Evolutionary conservation across 2,113 vertebrate genomes (phyloP).

Genomic region (Irena cyanogastra): DNA sequence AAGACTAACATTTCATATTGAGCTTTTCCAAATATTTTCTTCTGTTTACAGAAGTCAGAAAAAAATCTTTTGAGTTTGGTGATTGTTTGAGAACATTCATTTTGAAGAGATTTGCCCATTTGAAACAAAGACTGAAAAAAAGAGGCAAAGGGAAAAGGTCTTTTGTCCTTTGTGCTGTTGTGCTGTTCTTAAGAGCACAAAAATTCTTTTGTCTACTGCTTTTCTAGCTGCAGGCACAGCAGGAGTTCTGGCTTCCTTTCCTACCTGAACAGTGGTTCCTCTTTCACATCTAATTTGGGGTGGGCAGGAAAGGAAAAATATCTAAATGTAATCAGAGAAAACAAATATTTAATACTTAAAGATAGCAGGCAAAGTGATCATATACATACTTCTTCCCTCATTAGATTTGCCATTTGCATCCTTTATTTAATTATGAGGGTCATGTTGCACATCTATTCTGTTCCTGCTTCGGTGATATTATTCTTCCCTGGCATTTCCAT

Average conservation of each 20-base stretch:
- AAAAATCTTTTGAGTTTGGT: not conserved
- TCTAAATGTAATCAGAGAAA: not conserved
- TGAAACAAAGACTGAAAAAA: conserved; percentile 25
- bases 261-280: not conserved
- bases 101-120: conserved; percentile 23
- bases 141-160: not conserved
- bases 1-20: not conserved
- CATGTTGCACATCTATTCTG: not conserved
- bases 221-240: not conserved
- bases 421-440: conserved; percentile 26
- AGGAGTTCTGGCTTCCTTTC: not conserved
- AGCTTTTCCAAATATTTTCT: not conserved
- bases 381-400: not conserved
- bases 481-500: not conserved
- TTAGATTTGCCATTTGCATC: not conserved
- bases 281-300: not conserved
- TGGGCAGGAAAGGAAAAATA: not conserved
- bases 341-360: conserved; percentile 17
- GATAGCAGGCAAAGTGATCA: not conserved
- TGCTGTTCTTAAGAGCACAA: not conserved
- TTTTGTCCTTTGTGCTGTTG: conserved; percentile 13
- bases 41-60: not conserved
- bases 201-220: not conserved
- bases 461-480: not conserved
- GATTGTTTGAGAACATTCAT: not conserved